Percentiles rank a stretch among this genome's conserved stretches.
phyloP scores from a whole-genome alignment of 2,113 vertebrate species.

The Numida meleagris region DNA sequence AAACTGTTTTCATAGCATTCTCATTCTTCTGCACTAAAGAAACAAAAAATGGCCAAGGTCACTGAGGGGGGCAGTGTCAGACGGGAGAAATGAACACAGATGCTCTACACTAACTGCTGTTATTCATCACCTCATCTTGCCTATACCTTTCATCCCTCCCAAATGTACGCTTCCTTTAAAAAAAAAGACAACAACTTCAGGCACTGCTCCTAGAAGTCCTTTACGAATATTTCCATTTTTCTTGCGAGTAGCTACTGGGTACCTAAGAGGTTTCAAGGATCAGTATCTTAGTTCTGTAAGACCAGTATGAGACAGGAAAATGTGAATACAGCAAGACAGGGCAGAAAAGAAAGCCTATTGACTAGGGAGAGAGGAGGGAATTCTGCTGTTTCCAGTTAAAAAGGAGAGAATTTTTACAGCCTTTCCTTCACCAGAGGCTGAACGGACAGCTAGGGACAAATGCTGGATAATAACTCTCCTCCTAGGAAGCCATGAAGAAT shows the following conservation, averaged over 20 bases:
- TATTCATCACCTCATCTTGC: too few relatives aligned
- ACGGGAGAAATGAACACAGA: neutral
- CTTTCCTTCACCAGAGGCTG: neutral
- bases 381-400: neutral
- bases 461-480: neutral
- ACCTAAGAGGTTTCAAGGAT: neutral
- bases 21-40: neutral
- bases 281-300: neutral
- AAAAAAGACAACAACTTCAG: neutral
- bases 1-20: neutral
- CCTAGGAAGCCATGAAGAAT: neutral
- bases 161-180: neutral
- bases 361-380: neutral
- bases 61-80: neutral
- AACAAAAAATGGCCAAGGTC: neutral
- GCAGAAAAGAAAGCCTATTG: rapidly evolving
- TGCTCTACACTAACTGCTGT: neutral
- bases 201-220: neutral
- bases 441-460: too few relatives aligned
- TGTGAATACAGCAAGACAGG: neutral
- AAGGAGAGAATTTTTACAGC: neutral
- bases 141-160: neutral
- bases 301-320: neutral
- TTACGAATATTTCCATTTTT: neutral
- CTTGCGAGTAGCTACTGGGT: neutral